Conservation (phyloP, 2,113 vertebrate species). For the Pitta sordida region DNA sequence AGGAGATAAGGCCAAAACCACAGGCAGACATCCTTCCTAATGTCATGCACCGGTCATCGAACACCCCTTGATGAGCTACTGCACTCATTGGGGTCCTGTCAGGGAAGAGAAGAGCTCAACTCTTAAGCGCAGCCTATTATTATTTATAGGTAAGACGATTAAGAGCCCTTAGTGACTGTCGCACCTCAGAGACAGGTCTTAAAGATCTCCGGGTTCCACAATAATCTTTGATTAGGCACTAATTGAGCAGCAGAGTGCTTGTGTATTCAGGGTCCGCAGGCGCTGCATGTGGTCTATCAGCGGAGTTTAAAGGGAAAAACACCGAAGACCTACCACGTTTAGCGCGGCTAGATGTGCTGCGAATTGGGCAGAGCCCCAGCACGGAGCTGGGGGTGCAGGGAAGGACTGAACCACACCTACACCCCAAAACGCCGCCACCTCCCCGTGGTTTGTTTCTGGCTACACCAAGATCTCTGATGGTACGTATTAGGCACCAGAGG, state of each 20-base stretch:
- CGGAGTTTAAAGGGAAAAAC: background rate
- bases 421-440: fast-evolving
- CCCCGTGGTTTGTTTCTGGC: fast-evolving
- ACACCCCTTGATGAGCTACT: background rate
- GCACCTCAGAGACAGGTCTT: slow-evolving; percentile 38
- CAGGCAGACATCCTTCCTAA: background rate
- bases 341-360: background rate
- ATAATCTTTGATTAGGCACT: slow-evolving; percentile 55
- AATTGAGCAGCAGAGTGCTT: slow-evolving; percentile 23
- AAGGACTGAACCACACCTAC: background rate
- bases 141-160: slow-evolving; percentile 60
- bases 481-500: background rate
- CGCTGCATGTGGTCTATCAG: background rate
- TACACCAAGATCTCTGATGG: background rate
- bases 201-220: slow-evolving; percentile 27
- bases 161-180: slow-evolving; percentile 47
- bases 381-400: background rate
- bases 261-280: background rate
- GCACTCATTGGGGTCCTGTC: background rate
- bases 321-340: background rate
- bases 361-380: background rate
- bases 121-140: slow-evolving; percentile 45
- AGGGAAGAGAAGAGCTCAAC: slow-evolving; percentile 1
- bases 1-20: background rate
- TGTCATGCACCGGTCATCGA: fast-evolving